These are phyloP conservation scores for Dysmachus trigonus DNA, from an alignment of 2,888 invertebrate genomes.

Conservation along the genomic window DNA sequence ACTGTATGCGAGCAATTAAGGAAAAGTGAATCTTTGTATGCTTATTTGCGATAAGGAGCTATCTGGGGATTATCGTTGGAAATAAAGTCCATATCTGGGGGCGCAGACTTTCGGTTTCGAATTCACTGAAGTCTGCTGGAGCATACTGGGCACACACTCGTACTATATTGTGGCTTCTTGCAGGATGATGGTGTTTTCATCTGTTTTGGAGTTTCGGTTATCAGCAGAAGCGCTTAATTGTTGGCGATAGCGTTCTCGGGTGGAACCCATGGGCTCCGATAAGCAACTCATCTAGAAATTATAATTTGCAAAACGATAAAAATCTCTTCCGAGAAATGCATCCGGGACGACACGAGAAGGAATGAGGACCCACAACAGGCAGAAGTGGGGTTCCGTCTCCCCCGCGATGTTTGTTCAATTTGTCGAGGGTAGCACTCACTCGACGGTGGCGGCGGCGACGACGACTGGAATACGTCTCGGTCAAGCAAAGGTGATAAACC, in stretches of 20 bases:
- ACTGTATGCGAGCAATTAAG: slow-evolving; percentile 42
- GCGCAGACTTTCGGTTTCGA: slow-evolving; percentile 48
- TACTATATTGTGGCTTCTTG: slow-evolving; percentile 22
- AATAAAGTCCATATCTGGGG: slow-evolving; percentile 45
- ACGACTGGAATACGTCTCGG: background rate
- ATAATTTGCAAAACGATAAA: background rate
- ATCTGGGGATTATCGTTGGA: slow-evolving; percentile 47
- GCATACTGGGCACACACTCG: slow-evolving; percentile 31
- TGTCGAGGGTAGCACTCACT: background rate
- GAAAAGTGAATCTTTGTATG: slow-evolving; percentile 47
- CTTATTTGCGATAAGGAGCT: slow-evolving; percentile 44
- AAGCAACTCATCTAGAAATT: slow-evolving; percentile 7
- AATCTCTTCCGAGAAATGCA: background rate
- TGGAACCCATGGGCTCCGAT: slow-evolving; percentile 20
- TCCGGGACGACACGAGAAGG: background rate
- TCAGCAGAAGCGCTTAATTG: slow-evolving; percentile 29
- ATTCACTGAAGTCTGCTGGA: slow-evolving; percentile 42
- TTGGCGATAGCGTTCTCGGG: background rate
- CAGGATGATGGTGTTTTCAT: slow-evolving; percentile 1
- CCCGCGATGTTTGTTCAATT: background rate
- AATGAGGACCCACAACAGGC: too few relatives aligned
- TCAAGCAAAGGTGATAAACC: slow-evolving; percentile 15
- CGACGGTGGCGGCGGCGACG: background rate
- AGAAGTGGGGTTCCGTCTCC: background rate
- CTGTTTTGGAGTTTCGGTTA: slow-evolving; percentile 27